phyloP scores from a whole-genome alignment of 2,113 vertebrate genomes.

The Megalops atlanticus region DNA sequence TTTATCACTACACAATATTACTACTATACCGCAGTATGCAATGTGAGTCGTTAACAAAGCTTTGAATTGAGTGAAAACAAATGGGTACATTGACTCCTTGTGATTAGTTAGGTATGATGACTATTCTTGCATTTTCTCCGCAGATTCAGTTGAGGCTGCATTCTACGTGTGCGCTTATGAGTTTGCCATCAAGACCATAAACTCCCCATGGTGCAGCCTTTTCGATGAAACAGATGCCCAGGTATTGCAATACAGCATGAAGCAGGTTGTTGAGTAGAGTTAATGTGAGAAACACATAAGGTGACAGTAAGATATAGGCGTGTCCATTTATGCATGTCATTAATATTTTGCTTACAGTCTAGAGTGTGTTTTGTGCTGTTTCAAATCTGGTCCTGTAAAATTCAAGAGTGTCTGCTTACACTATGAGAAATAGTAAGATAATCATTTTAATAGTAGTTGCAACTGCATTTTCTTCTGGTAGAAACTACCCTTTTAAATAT shows the following conservation, averaged over 20 bases:
- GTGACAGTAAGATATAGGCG: too few relatives aligned
- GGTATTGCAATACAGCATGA: slow-evolving; percentile 59
- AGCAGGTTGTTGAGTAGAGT: background rate
- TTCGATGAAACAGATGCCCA: slow-evolving; percentile 83
- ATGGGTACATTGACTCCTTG: background rate
- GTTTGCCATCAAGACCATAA: slow-evolving; percentile 82
- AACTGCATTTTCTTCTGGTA: too few relatives aligned
- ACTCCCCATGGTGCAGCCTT: slow-evolving; percentile 89
- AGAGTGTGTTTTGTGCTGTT: too few relatives aligned
- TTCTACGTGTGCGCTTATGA: slow-evolving; percentile 93
- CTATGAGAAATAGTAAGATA: too few relatives aligned
- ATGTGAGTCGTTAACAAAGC: background rate
- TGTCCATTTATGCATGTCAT: background rate
- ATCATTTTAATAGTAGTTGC: too few relatives aligned
- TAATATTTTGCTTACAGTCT: background rate
- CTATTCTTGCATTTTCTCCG: slow-evolving; percentile 15
- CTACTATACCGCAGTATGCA: too few relatives aligned
- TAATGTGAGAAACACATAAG: too few relatives aligned
- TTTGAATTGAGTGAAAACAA: background rate
- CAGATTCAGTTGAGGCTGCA: slow-evolving; percentile 89
- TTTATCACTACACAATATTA: too few relatives aligned
- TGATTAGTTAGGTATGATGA: background rate
- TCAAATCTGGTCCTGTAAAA: too few relatives aligned
- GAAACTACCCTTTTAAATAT: too few relatives aligned
- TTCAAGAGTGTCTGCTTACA: too few relatives aligned